Evolutionary conservation across 2,797 vertebrate genomes (phyloP), one percentile per base, ranked within the genome.

Genomic region (Cyprinodon diabolis): DNA sequence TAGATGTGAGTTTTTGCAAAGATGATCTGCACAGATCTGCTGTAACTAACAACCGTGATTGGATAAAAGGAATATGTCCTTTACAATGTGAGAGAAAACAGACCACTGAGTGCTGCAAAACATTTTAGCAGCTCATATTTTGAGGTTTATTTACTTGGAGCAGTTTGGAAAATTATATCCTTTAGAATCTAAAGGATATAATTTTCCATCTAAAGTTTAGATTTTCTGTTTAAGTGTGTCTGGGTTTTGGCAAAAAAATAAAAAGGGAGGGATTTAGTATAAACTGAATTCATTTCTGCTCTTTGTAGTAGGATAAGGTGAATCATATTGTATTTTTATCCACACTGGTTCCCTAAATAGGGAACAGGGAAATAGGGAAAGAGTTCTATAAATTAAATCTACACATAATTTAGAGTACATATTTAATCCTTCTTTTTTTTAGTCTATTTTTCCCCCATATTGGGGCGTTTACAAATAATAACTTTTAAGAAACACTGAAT

Each of bases 121-220:
- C 30, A 43, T 11, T 68, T 67, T 35, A 68, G 68, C 17, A 75
- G 75, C 71, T 40, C 23, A 51, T 68, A 81, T 76, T 83, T 78
- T 76, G 56, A 23, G 75, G 73, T 88, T 86, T 78, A 52, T 23
- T 80, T 54, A 68, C 48, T 72, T 74, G 62, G 30, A 76, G 66
- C 47, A 65, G 17, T 60, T 60, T 6, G 54, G 45, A 74, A 66
- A 82, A 85, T 80, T 73, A 78, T 66, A 80, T 65, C 62, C 67
- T 71, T 40, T 17, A 4, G 5, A 68, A 30, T 30, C 30, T 30
- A 30, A 30, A 30, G 30, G 30, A 30, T 0, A 30, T 30, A 30
- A 3, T 30, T 30, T 30, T 30, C 30, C 30, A 30, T 30, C 2
- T 30, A 30, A 30, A 30, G 30, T 30, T 30, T 30, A 30, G 30